phyloP scores from a whole-genome alignment of 1,140 invertebrate genomes.

The Drosophila orosa region DNA sequence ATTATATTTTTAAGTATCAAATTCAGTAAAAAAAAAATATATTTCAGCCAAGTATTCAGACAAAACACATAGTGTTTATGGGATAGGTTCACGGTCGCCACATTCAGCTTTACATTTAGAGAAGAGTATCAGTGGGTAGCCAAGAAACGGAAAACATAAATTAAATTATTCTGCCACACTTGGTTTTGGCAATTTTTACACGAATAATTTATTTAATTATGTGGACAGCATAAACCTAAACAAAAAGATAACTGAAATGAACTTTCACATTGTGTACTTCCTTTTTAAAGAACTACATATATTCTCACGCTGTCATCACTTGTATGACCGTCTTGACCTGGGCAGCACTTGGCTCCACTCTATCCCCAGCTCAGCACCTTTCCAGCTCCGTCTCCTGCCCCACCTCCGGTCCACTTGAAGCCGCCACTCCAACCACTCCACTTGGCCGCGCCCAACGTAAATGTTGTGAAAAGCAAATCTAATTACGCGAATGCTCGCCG shows the following conservation, averaged over 20 bases:
- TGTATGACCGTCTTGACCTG: conserved; percentile 19
- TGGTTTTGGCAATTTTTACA: background rate
- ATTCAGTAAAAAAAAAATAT: background rate
- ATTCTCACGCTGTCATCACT: conserved; percentile 24
- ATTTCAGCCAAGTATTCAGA: background rate
- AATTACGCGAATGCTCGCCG: conserved; percentile 80
- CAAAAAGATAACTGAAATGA: background rate
- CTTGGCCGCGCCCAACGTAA: conserved; percentile 59
- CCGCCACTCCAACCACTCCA: conserved; percentile 22
- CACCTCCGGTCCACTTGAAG: conserved; percentile 23
- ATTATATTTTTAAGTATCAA: too few relatives aligned
- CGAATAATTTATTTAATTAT: background rate
- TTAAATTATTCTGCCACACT: background rate
- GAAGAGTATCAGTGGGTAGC: too few relatives aligned
- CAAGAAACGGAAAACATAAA: too few relatives aligned
- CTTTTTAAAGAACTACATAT: background rate
- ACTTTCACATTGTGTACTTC: background rate
- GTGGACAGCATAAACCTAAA: background rate
- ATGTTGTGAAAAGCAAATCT: conserved; percentile 84
- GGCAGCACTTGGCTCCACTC: conserved; percentile 22
- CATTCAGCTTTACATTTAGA: background rate
- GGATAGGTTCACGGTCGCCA: background rate
- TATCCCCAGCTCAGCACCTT: conserved; percentile 9
- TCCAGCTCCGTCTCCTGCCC: background rate
- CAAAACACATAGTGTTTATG: background rate